phyloP scores from a whole-genome alignment of 2,797 vertebrate genomes.

The Channa striata region DNA sequence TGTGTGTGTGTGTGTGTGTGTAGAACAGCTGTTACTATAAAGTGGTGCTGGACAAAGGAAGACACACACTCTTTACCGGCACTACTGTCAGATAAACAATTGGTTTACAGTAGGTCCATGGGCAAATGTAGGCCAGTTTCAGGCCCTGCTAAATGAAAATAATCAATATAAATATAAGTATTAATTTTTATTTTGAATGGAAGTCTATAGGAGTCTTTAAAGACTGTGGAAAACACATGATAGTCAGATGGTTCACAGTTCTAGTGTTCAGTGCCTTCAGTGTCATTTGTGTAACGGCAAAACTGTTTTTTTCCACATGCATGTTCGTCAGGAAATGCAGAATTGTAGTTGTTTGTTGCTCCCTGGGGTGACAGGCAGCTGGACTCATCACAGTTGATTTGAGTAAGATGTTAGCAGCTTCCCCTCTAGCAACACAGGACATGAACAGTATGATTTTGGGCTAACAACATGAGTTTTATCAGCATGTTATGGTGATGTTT shows the following conservation, averaged over 20 bases:
- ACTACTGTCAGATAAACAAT: neutral
- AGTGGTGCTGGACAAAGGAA: neutral
- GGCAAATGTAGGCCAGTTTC: slow-evolving; percentile 11
- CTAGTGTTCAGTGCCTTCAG: too few relatives aligned
- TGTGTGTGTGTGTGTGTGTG: neutral
- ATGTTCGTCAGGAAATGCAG: too few relatives aligned
- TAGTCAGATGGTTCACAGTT: too few relatives aligned
- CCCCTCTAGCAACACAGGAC: neutral
- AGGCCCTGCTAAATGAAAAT: too few relatives aligned
- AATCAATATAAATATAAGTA: too few relatives aligned
- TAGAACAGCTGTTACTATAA: neutral
- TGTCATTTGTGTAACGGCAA: too few relatives aligned
- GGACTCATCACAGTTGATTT: neutral
- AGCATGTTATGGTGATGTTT: neutral
- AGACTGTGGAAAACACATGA: too few relatives aligned
- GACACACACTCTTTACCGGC: neutral
- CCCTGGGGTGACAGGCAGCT: neutral
- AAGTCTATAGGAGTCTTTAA: too few relatives aligned
- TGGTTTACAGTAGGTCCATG: neutral
- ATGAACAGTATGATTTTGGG: neutral
- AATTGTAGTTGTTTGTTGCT: slow-evolving; percentile 13
- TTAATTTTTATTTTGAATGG: too few relatives aligned
- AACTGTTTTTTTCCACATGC: too few relatives aligned
- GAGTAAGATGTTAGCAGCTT: neutral
- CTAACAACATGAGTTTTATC: neutral